phyloP scores from a whole-genome alignment of 2,797 vertebrate genomes.

The Sebastes diploproa region DNA sequence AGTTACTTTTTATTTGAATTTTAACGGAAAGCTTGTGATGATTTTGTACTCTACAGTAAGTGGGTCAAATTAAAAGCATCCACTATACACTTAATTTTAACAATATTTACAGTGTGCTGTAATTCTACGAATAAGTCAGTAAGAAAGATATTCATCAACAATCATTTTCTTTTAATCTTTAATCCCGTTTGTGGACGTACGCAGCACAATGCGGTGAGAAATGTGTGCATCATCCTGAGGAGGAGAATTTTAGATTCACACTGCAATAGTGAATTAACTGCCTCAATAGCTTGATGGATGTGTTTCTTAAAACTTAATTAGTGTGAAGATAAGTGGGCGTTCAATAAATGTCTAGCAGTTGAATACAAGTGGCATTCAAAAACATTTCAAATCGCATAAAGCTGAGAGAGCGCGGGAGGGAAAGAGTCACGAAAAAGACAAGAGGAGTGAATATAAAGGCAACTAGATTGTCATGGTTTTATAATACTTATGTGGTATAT shows the following conservation, averaged over 20 bases:
- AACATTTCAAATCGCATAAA: conserved; percentile 73
- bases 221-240: conserved; percentile 49
- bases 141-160: neutral
- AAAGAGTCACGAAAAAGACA: conserved; percentile 10
- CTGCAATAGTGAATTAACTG: conserved; percentile 77
- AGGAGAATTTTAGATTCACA: conserved; percentile 67
- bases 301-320: conserved; percentile 86
- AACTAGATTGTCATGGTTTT: neutral
- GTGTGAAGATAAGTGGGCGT: conserved; percentile 83
- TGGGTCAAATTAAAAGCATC: neutral
- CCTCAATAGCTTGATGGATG: conserved; percentile 83
- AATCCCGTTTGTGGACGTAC: conserved; percentile 27
- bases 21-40: conserved; percentile 7
- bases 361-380: conserved; percentile 77
- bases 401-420: conserved; percentile 22
- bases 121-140: neutral
- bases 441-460: conserved; percentile 16
- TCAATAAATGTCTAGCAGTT: conserved; percentile 82
- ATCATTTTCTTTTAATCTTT: conserved; percentile 35
- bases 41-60: neutral
- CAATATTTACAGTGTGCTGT: neutral
- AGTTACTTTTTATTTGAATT: neutral
- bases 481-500: neutral
- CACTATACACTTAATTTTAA: neutral
- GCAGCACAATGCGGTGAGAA: conserved; percentile 43